Percentiles rank a stretch among this genome's conserved stretches.
These are phyloP conservation scores for Petrocephalus microphthalmus DNA, from an alignment of 2,113 vertebrate species.

Conservation along the genomic window DNA sequence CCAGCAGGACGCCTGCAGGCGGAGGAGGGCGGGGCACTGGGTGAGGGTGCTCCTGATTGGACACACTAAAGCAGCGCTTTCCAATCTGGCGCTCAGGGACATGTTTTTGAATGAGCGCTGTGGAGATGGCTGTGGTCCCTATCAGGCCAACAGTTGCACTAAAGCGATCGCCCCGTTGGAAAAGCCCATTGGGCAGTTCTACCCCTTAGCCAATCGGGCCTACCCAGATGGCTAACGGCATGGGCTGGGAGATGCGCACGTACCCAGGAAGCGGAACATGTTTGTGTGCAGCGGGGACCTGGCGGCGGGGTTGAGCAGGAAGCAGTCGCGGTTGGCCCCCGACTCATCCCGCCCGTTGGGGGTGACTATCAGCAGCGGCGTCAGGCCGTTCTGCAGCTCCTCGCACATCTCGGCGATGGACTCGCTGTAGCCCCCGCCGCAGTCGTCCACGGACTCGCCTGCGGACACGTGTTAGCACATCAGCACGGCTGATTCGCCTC, in stretches of 20 bases:
- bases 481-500: not conserved
- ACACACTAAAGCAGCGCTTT: not conserved
- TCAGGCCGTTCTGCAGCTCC: conserved; percentile 94
- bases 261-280: conserved; percentile 98
- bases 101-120: not conserved
- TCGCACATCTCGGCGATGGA: conserved; percentile 98
- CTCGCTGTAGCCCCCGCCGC: conserved; percentile 95
- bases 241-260: conserved; percentile 30
- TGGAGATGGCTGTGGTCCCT: too few relatives aligned
- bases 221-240: not conserved
- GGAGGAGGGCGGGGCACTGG: not conserved
- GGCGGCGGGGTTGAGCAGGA: conserved; percentile 86
- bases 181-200: not conserved
- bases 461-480: conserved; percentile 6
- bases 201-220: not conserved
- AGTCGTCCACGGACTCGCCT: conserved; percentile 98
- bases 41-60: not conserved
- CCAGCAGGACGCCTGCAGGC: conserved; percentile 87
- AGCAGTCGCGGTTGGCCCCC: conserved; percentile 94
- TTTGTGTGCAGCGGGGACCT: conserved; percentile 85
- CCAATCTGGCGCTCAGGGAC: not conserved
- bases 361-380: conserved; percentile 91
- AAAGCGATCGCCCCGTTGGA: not conserved
- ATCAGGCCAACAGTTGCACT: not conserved
- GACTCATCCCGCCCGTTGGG: conserved; percentile 96